Evolutionary conservation across 2,797 vertebrate species (phyloP), one percentile per base, ranked within the genome.

Genomic region (Hirundo rustica): DNA sequence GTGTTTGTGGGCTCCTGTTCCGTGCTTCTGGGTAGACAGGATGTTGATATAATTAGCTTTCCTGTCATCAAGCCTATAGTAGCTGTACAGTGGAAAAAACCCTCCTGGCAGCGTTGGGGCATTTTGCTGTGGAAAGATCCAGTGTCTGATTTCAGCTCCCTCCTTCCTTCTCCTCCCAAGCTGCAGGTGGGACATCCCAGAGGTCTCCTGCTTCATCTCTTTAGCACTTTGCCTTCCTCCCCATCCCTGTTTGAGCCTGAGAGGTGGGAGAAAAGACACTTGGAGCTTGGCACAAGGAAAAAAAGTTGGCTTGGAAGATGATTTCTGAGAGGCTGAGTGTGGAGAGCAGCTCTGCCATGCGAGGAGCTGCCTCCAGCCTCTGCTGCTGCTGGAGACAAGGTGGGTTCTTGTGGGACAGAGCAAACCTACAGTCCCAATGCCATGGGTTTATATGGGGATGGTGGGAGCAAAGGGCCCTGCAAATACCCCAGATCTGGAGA

Each of bases 31-130:
- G 58, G 78, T 95, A 94, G 96, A 95, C 90, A 96, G 96, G 93
- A 96, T 85, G 92, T 95, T 96, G 96, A 89, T 95, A 95, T 94
- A 94, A 95, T 96, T 95, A 95, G 73, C 93, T 89, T 96, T 96
- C 94, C 95, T 95, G 83, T 92, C 94, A 95, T 94, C 92, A 87
- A 60, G 53, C 77, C 75, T 93, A 83, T 36, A 93, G 96, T 60
- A 65, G 70, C 68, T 91, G 65, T 89, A 57, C 8, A 85, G 84
- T 88, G 94, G 95, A 96, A 96, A 95, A 95, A 97, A 70, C 15
- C 88, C 50, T 94, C 86, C 68, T 96, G 94, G 96, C 90, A 85
- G 45, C 0, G 6, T 16, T 32, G 42, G 73, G 51, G 71, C 67
- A 10, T 47, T 55, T 77, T 2, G 0, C 77, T 68, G 14, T 48